A percentile compares a stretch with the other conserved stretches of the same genome.
Evolutionary conservation across 1,140 invertebrate species (phyloP).

Genomic region (Aphelenchoides avenae): DNA sequence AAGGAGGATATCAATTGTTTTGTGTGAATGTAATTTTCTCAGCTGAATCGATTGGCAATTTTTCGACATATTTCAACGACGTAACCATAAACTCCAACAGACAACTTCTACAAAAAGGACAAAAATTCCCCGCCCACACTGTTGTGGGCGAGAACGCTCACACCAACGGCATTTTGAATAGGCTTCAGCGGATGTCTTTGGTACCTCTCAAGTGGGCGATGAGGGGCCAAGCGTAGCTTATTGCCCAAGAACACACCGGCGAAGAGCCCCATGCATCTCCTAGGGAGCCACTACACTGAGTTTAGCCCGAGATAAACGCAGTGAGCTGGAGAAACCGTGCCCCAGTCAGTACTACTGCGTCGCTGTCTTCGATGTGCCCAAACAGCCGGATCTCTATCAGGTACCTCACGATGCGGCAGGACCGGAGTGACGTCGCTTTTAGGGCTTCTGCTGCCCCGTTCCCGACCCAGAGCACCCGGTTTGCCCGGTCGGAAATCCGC

Average conservation of each 20-base stretch:
- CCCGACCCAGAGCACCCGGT: conserved; percentile 40
- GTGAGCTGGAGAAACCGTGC: conserved; percentile 23
- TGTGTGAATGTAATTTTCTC: too few species aligned
- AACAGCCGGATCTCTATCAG: conserved; percentile 31
- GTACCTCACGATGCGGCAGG: background rate
- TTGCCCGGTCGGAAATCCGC: conserved; percentile 48
- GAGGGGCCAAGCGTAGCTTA: too few species aligned
- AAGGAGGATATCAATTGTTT: too few species aligned
- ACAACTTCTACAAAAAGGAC: conserved; percentile 12
- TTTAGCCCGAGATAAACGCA: conserved; percentile 12
- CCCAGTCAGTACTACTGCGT: conserved; percentile 51
- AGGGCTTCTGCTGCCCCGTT: conserved; percentile 49
- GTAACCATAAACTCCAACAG: too few species aligned
- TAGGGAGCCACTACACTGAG: too few species aligned
- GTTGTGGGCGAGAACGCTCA: background rate
- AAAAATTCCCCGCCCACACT: background rate
- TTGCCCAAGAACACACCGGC: conserved; percentile 12
- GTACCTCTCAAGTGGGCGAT: too few species aligned
- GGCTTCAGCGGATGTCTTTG: too few species aligned
- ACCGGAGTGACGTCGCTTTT: background rate
- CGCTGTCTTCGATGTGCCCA: conserved; percentile 46
- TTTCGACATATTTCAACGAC: too few species aligned
- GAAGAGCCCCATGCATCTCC: too few species aligned
- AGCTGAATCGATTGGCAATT: too few species aligned
- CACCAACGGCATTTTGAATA: too few species aligned